Percentiles rank a stretch among this genome's conserved stretches.
These are phyloP conservation scores for Operophtera brumata DNA, from an alignment of 2,888 invertebrate genomes.

Conservation along the genomic window DNA sequence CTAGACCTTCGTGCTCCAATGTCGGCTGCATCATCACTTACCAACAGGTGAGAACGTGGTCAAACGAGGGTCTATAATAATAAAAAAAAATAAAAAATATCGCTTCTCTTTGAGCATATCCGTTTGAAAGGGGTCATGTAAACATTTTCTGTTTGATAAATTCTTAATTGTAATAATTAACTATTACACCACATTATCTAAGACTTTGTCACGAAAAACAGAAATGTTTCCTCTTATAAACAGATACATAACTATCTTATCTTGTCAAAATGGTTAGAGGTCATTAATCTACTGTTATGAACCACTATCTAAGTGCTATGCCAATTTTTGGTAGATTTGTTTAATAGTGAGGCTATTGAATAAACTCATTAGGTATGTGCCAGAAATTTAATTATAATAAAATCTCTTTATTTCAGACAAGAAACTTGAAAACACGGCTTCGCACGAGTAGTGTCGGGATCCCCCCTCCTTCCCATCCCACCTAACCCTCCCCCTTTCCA, in stretches of 20 bases:
- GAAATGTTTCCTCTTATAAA: background rate
- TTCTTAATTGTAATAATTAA: background rate
- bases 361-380: background rate
- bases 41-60: too few relatives aligned
- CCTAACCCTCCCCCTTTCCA: too few relatives aligned
- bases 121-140: too few relatives aligned
- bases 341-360: background rate
- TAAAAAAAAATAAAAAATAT: too few relatives aligned
- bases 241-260: background rate
- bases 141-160: background rate
- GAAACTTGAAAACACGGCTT: too few relatives aligned
- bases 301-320: conserved; percentile 1
- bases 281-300: background rate
- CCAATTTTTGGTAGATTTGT: background rate
- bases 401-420: too few relatives aligned
- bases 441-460: too few relatives aligned
- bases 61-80: too few relatives aligned
- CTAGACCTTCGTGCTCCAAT: too few relatives aligned
- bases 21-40: too few relatives aligned
- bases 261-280: conserved; percentile 4
- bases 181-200: background rate
- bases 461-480: too few relatives aligned
- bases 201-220: background rate
- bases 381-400: background rate
- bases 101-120: too few relatives aligned